These are phyloP conservation scores for Phaonia tiefii DNA, from an alignment of 2,888 invertebrate species.

Conservation along the genomic window DNA sequence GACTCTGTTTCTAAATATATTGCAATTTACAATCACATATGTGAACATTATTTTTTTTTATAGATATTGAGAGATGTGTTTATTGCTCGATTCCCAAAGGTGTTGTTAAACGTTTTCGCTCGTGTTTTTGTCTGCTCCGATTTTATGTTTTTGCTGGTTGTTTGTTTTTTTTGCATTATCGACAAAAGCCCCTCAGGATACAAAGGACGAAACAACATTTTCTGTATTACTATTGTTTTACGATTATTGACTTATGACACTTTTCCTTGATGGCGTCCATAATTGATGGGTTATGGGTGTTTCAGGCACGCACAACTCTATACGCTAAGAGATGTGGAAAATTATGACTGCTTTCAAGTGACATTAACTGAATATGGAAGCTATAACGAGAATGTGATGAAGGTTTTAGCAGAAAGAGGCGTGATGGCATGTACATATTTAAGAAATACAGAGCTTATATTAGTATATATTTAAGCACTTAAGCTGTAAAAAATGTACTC, in stretches of 20 bases:
- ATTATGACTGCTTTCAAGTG: slow-evolving; percentile 10
- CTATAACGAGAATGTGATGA: background rate
- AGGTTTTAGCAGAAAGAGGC: too few relatives aligned
- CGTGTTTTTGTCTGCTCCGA: background rate
- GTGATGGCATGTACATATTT: too few relatives aligned
- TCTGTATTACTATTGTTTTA: slow-evolving; percentile 47
- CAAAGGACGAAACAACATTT: slow-evolving; percentile 47
- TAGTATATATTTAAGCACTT: too few relatives aligned
- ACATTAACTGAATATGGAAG: background rate
- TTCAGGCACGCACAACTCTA: background rate
- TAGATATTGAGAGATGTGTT: slow-evolving; percentile 58
- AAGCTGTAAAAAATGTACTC: too few relatives aligned
- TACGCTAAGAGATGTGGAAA: background rate
- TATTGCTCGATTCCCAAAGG: slow-evolving; percentile 60
- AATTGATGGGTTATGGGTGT: slow-evolving; percentile 13
- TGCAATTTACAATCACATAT: slow-evolving; percentile 49
- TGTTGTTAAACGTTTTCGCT: slow-evolving; percentile 56
- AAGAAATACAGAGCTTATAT: too few relatives aligned
- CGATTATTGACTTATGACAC: slow-evolving; percentile 63
- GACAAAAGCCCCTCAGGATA: slow-evolving; percentile 55
- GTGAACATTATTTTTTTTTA: slow-evolving; percentile 42
- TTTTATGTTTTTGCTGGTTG: background rate
- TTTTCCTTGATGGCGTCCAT: background rate
- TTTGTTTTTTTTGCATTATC: slow-evolving; percentile 60
- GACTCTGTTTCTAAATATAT: slow-evolving; percentile 43